phyloP scores from a whole-genome alignment of 2,113 vertebrate species.

The Cercocebus atys region DNA sequence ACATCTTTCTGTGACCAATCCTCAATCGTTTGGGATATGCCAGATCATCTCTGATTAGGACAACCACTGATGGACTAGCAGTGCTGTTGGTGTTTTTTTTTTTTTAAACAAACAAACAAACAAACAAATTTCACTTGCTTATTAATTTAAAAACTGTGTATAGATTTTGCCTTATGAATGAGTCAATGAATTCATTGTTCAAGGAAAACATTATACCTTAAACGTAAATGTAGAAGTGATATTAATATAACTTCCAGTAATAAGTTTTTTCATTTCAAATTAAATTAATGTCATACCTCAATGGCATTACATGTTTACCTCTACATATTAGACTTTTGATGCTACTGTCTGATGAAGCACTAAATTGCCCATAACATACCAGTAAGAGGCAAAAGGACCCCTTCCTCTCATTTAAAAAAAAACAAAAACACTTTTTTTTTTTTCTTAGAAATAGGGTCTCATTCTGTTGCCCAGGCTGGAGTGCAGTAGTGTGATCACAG shows the following conservation, averaged over 20 bases:
- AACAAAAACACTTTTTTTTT: background rate
- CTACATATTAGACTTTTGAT: background rate
- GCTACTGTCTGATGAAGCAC: background rate
- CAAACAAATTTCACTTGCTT: background rate
- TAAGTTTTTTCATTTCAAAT: background rate
- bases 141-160: background rate
- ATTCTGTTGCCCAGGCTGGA: no score
- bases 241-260: background rate
- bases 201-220: background rate
- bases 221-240: constrained; percentile 4
- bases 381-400: background rate
- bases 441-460: no score
- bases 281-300: background rate
- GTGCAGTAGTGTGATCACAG: no score
- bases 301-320: background rate
- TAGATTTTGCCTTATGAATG: background rate
- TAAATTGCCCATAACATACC: background rate
- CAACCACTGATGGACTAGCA: background rate
- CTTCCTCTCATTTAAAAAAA: background rate
- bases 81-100: background rate
- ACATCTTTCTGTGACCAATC: background rate
- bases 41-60: background rate
- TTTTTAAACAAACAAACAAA: background rate
- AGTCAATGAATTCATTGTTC: background rate
- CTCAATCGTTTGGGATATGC: background rate